Evolutionary conservation across 2,797 vertebrate species (phyloP).

Genomic region (Syngnathus rostellatus): DNA sequence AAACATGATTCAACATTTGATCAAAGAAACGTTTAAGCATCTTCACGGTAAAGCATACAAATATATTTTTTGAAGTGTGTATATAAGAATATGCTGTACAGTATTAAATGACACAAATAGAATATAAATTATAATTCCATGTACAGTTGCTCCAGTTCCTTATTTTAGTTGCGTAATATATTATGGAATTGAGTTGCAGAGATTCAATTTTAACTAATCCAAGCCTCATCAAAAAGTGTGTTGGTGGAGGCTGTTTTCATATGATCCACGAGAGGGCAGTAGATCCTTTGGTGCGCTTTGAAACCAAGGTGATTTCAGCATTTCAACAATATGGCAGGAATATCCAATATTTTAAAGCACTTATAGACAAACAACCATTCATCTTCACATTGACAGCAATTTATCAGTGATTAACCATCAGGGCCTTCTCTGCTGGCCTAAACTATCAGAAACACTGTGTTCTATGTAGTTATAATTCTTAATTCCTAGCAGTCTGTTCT

Average conservation of each 20-base stretch:
- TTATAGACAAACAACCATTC: background rate
- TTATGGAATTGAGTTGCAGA: too few species aligned
- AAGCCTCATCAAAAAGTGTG: conserved; percentile 16
- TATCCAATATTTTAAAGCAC: background rate
- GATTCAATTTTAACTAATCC: too few species aligned
- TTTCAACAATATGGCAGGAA: background rate
- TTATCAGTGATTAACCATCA: background rate
- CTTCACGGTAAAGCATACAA: background rate
- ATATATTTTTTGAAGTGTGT: background rate
- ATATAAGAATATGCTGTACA: too few species aligned
- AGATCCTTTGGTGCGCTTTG: conserved; percentile 17
- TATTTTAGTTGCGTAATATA: too few species aligned
- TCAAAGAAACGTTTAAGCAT: background rate
- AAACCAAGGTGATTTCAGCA: conserved; percentile 5
- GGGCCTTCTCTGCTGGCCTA: background rate
- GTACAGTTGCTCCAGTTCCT: too few species aligned
- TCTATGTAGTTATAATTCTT: background rate
- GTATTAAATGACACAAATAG: too few species aligned
- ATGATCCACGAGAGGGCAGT: conserved; percentile 41
- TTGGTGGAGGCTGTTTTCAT: background rate
- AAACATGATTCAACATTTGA: too few species aligned
- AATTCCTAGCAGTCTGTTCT: too few species aligned
- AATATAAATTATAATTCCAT: too few species aligned
- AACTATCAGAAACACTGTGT: background rate
- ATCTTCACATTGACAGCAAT: background rate